Evolutionary conservation across 2,797 vertebrate genomes (phyloP).

Genomic region (Pipistrellus pipistrellus): DNA sequence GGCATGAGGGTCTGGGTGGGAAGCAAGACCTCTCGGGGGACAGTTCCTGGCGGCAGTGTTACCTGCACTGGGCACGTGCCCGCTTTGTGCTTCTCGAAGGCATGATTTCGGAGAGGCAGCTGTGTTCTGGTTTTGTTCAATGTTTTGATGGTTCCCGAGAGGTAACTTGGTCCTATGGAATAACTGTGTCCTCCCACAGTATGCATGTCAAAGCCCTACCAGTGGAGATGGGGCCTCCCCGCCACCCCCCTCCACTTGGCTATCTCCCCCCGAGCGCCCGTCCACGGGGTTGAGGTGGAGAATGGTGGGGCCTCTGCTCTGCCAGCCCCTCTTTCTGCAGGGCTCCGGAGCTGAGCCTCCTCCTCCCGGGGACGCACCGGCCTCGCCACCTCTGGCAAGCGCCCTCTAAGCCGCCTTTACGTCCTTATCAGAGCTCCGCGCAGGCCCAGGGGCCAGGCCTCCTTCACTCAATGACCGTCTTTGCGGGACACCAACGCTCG

Average conservation of each 20-base stretch:
- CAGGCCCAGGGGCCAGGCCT: conserved; percentile 75
- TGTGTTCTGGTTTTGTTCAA: conserved; percentile 19
- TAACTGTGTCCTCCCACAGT: neutral
- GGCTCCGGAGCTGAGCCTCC: neutral
- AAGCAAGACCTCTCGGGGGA: neutral
- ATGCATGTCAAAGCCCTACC: neutral
- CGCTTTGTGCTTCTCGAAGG: neutral
- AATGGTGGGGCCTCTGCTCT: neutral
- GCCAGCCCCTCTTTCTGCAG: neutral
- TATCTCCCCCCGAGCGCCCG: neutral
- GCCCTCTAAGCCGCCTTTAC: conserved; percentile 79
- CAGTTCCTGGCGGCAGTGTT: neutral
- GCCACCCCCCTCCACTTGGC: neutral
- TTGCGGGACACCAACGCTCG: conserved; percentile 80
- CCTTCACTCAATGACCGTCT: conserved; percentile 78
- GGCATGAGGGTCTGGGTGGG: neutral
- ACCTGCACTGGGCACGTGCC: neutral
- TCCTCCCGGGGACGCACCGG: neutral
- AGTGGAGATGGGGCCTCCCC: neutral
- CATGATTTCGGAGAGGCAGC: neutral
- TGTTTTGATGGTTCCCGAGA: neutral
- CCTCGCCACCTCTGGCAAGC: conserved; percentile 76
- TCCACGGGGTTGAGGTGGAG: neutral
- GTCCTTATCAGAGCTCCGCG: conserved; percentile 78
- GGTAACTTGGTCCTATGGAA: neutral